Evolutionary conservation across 2,888 invertebrate species (phyloP), one percentile per base, ranked within the genome.

Genomic region (Chirona hameri): DNA sequence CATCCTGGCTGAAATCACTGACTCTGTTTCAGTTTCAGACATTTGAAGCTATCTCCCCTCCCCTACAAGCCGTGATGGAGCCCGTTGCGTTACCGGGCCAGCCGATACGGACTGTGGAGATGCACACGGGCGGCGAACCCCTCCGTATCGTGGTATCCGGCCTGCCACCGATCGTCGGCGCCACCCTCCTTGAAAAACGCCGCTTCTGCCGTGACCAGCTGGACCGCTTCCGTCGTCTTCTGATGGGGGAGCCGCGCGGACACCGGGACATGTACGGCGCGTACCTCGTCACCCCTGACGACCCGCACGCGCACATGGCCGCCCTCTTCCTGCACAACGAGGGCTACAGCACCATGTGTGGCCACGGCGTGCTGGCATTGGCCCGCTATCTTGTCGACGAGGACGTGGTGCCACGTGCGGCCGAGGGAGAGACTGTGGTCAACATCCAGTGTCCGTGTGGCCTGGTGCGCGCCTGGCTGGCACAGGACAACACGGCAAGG

Each of bases 191-290:
- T 3, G 65, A 65, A 9, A 65, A 65, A 27, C 65, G n/a, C n/a
- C 65, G 65, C n/a, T 65, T 27, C 65, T 65, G 84, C 82, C 65
- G 65, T 1, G n/a, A 65, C n/a, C 65, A 65, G 5, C 27, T 65
- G n/a, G 65, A 65, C 65, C 65, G 27, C 65, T 65, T 27, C 65
- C 65, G 65, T 10, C 65, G 65, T 10, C n/a, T 65, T n/a, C 65
- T 65, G n/a, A 65, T 65, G 65, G n/a, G n/a, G 10, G 65, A 65
- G 27, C 65, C 65, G 27, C 65, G 65, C 65, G 65, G 65, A 3
- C 65, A 65, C 65, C 1, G 65, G 27, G 65, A 65, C 65, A 65
- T 65, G 65, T 65, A 27, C 65, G 65, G 65, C 65, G 65, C 65
- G 27, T 27, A 27, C 65, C 65, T 65, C 4, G 65, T 65, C 10